Evolutionary conservation across 2,888 invertebrate genomes (phyloP), one percentile per base, ranked within the genome.

Genomic region (Hypselothyrea guttata): DNA sequence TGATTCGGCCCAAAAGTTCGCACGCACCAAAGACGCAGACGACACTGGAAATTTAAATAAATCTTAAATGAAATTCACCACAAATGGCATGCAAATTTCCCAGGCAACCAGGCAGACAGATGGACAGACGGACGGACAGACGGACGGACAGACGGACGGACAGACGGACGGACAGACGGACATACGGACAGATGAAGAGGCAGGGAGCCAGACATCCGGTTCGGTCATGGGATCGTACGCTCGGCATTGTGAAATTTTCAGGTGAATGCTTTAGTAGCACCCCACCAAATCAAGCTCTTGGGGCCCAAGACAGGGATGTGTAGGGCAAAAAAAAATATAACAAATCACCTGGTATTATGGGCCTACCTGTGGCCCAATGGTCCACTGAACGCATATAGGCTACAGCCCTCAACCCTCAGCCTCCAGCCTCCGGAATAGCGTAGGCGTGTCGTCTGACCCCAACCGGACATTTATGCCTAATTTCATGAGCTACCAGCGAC

Each of bases 281-380:
- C 60, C 53, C 51, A 38, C 52, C 57, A 75, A 64, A 44, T 13
- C 18, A 47, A 48, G 42, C 51, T 31, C 46, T 37, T 7, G 4
- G 52, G 48, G 51, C 60, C 54, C 41, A 53, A 38, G 11, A 5
- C 37, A 44, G 40, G 16, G 35, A 38, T n/a, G n/a, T n/a, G 48
- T 48, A 49, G 16, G 41, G 47, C 3, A 46, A 31, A 60, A 52
- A 62, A 57, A 60, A 71, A 69, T 64, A 67, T 71, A 79, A 83
- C 83, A 83, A 82, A 82, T 82, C 82, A 84, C 74, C 56, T 37
- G 62, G 72, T 69, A 79, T 78, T 78, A 82, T 71, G 64, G 57
- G 73, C 51, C 74, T 73, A 70, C 54, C 71, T 59, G 62, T 57
- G 57, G 59, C 54, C 52, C 61, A 41, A 27, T 58, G 61, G 35